Evolutionary conservation across 2,113 vertebrate species (phyloP).

Genomic region (Oncorhynchus keta): DNA sequence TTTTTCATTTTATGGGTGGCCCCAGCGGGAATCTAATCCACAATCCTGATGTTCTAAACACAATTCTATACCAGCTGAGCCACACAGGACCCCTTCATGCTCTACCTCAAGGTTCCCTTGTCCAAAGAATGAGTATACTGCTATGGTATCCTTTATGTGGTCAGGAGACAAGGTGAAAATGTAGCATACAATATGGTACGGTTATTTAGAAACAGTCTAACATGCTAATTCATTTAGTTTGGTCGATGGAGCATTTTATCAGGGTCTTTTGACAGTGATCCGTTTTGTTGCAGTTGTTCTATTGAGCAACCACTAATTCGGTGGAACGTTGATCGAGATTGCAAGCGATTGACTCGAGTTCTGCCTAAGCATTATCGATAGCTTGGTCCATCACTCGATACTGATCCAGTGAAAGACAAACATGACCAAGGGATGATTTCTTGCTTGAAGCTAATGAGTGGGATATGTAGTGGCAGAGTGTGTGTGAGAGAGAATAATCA

Average conservation of each 20-base stretch:
- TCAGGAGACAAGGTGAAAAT: not conserved
- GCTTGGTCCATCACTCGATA: constrained; percentile 31
- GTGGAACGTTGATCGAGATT: not conserved
- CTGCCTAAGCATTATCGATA: constrained; percentile 23
- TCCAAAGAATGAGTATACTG: no score
- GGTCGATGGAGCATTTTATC: not conserved
- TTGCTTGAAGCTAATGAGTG: not conserved
- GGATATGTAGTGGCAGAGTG: not conserved
- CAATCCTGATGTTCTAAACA: no score
- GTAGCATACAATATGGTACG: not conserved
- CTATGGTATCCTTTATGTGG: not conserved
- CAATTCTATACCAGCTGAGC: no score
- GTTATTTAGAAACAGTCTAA: not conserved
- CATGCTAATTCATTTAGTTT: not conserved
- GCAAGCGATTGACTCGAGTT: constrained; percentile 6
- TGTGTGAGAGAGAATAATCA: not conserved
- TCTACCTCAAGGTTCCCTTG: no score
- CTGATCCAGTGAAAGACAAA: constrained; percentile 35
- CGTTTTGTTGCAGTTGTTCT: not conserved
- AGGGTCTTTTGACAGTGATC: not conserved
- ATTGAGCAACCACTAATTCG: not conserved
- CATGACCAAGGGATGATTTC: not conserved
- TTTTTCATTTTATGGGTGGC: no score
- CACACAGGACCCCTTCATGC: no score
- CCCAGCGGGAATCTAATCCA: no score